Percentiles rank a stretch among this genome's conserved stretches.
Evolutionary conservation across 2,797 vertebrate species (phyloP).

Genomic region (Gorsachius magnificus): DNA sequence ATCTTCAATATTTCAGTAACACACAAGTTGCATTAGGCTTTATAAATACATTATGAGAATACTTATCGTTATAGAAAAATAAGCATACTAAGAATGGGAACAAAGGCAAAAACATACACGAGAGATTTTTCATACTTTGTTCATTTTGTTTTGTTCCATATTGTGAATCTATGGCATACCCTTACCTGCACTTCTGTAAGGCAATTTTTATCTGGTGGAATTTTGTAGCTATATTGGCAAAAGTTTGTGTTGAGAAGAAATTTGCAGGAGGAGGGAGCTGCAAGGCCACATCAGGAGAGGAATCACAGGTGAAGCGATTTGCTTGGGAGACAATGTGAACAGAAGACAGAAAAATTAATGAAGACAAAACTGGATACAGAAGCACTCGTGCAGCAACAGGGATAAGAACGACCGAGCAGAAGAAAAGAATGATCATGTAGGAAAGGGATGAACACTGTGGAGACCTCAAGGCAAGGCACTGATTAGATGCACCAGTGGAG

Average conservation of each 20-base stretch:
- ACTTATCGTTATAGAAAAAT: background rate
- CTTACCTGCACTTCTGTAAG: background rate
- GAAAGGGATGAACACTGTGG: background rate
- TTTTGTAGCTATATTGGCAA: background rate
- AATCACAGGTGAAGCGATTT: background rate
- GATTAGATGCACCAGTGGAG: slow-evolving; percentile 16
- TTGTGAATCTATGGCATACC: background rate
- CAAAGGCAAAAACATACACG: background rate
- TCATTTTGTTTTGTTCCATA: background rate
- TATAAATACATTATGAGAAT: background rate
- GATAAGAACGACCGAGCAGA: background rate
- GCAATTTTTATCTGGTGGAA: background rate
- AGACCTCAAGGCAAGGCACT: slow-evolving; percentile 25
- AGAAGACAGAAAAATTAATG: background rate
- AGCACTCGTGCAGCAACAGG: background rate
- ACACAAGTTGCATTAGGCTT: background rate
- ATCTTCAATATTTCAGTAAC: background rate
- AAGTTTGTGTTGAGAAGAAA: background rate
- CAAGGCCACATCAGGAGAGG: background rate
- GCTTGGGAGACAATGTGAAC: background rate
- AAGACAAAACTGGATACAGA: background rate
- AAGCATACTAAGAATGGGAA: background rate
- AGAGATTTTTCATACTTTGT: background rate
- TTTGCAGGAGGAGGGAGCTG: background rate
- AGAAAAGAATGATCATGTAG: background rate